A percentile compares a stretch with the other conserved stretches of the same genome.
phyloP scores from a whole-genome alignment of 2,113 vertebrate species.

The Gila orcuttii region DNA sequence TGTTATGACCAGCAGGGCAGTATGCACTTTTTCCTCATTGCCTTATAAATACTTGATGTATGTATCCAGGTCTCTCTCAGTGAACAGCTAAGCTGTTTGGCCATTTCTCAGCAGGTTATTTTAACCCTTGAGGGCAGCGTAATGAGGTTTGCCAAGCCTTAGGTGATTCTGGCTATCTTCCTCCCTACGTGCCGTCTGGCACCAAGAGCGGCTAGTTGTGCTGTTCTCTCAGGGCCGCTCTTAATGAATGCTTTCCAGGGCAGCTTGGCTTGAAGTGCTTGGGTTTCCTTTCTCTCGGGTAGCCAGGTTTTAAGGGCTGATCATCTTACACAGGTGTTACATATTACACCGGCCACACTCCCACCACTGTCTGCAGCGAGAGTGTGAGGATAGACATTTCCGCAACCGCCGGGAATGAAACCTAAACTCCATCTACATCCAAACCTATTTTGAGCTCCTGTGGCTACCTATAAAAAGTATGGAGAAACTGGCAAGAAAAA shows the following conservation, averaged over 20 bases:
- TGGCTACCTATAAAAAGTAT: neutral
- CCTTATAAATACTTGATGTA: slow-evolving; percentile 32
- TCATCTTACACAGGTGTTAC: slow-evolving; percentile 72
- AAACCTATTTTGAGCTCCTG: slow-evolving; percentile 53
- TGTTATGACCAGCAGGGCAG: slow-evolving; percentile 44
- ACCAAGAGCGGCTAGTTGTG: neutral
- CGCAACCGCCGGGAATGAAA: slow-evolving; percentile 38
- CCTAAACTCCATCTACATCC: slow-evolving; percentile 51
- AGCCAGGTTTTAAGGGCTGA: slow-evolving; percentile 58
- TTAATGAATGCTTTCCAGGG: slow-evolving; percentile 63
- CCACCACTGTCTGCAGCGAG: slow-evolving; percentile 44
- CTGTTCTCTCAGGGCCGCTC: slow-evolving; percentile 13
- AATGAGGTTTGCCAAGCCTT: slow-evolving; percentile 8
- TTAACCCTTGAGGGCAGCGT: neutral
- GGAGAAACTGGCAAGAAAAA: neutral
- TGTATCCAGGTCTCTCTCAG: slow-evolving; percentile 5
- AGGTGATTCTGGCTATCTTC: slow-evolving; percentile 17
- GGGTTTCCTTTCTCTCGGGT: slow-evolving; percentile 58
- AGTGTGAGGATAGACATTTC: slow-evolving; percentile 52
- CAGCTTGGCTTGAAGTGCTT: slow-evolving; percentile 47
- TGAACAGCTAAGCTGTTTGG: neutral
- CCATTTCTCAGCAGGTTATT: slow-evolving; percentile 24
- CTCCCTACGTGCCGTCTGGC: slow-evolving; percentile 21
- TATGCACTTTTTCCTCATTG: slow-evolving; percentile 4
- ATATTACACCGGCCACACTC: slow-evolving; percentile 62